Evolutionary conservation across 2,797 vertebrate genomes (phyloP).

Genomic region (Siniperca undulata): DNA sequence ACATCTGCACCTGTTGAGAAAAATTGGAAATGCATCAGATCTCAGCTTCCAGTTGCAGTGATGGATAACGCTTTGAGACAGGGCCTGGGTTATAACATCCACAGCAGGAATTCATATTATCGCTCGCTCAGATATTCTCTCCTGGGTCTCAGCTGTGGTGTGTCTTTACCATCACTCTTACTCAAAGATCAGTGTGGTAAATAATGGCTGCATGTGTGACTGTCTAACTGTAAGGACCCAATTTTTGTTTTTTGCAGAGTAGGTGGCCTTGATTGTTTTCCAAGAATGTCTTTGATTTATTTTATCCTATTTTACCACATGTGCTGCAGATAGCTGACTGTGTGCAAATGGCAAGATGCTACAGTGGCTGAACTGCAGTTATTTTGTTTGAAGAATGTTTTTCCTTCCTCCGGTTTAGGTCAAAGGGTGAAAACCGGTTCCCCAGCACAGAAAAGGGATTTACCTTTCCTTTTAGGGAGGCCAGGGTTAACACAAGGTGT

Average conservation of each 20-base stretch:
- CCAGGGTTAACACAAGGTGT: background rate
- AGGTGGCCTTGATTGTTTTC: background rate
- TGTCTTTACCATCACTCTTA: background rate
- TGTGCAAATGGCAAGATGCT: background rate
- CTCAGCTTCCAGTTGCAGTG: conserved; percentile 19
- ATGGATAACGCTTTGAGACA: background rate
- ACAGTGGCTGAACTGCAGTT: conserved; percentile 18
- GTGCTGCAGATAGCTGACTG: background rate
- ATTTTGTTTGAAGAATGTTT: conserved; percentile 35
- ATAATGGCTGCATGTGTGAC: background rate
- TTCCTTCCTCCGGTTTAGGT: conserved; percentile 8
- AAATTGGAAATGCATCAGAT: background rate
- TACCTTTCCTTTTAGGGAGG: conserved; percentile 25
- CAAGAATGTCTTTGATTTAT: background rate
- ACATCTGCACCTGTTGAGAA: conserved; percentile 43
- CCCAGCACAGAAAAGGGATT: conserved; percentile 27
- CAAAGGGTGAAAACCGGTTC: conserved; percentile 5
- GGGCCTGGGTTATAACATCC: conserved; percentile 15
- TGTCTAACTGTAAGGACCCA: background rate
- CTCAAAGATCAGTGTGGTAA: background rate
- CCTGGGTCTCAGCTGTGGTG: background rate
- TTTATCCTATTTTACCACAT: background rate
- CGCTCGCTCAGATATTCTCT: background rate
- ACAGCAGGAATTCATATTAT: conserved; percentile 21
- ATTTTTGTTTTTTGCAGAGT: background rate